Evolutionary conservation across 2,888 invertebrate genomes (phyloP), one percentile per base, ranked within the genome.

Genomic region (Falcaria lacertinaria): DNA sequence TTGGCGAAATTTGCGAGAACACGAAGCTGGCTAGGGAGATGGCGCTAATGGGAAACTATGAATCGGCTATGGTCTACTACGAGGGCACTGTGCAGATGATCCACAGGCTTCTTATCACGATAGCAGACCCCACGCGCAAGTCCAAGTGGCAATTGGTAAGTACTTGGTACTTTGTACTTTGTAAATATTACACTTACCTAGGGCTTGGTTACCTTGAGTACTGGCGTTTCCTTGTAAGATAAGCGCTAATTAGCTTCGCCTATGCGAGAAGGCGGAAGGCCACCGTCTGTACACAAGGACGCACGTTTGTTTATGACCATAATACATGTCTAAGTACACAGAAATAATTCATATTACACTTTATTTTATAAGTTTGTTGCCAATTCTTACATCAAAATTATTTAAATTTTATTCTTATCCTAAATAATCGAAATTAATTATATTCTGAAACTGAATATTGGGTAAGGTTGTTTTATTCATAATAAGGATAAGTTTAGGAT

Each of bases 41-140:
- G 94, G 96, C 97, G 50, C 90, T 98, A 69, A 94, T 96, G 75
- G 98, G 98, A 15, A 97, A 98, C 84, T 99, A 99, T 76, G 98
- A 98, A 72, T 95, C 96, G 52, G 96, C 98, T 16, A 92, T 95
- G 57, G 96, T 98, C 45, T 98, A 97, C 83, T 98, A 98, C 77
- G 96, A 98, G 79, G 96, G 97, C 41, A 95, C 96, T 7, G 92
- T 98, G 45, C 96, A 97, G 78, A 96, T 97, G 91, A 94, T 99
- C 63, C 95, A 96, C 65, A 92, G 95, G 64, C 91, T 97, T 47
- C 91, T 98, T 35, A 91, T 92, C 22, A 94, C 94, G 41, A 95
- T 96, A 50, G 92, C 92, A 11, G 97, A 97, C 79, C 93, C 94
- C 32, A 91, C 93, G 46, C 91, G 96, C 51, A 96, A 95, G 80